A percentile compares a stretch with the other conserved stretches of the same genome.
Evolutionary conservation across 1,140 invertebrate species (phyloP).

Genomic region (Lucilia cuprina): DNA sequence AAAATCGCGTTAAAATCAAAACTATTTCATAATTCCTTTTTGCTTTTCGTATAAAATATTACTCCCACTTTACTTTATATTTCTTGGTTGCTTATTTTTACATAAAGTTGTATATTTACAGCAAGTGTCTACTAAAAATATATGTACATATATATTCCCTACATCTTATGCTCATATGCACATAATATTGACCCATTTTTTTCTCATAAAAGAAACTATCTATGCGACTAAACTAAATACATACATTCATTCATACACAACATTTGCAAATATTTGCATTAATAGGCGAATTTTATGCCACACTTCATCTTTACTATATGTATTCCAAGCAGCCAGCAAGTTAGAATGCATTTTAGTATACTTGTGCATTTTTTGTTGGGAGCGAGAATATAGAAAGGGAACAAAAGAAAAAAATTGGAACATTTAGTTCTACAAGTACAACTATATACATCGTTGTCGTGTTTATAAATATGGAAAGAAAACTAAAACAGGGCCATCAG

Average conservation of each 20-base stretch:
- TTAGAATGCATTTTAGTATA: neutral
- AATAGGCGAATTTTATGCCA: neutral
- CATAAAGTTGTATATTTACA: no score
- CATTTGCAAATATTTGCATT: constrained; percentile 13
- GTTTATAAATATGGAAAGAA: neutral
- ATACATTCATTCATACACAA: neutral
- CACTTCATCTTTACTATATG: neutral
- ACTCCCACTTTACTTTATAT: no score
- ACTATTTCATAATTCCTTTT: no score
- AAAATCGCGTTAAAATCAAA: no score
- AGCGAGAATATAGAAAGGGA: neutral
- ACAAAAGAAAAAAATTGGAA: neutral
- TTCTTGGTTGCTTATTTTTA: no score
- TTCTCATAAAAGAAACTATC: neutral
- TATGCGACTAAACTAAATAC: neutral
- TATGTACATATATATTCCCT: no score
- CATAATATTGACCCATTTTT: constrained; percentile 12
- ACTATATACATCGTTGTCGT: no score
- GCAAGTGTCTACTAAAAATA: no score
- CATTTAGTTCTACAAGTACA: neutral
- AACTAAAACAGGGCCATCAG: neutral
- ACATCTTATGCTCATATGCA: neutral
- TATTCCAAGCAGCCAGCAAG: no score
- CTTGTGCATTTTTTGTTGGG: neutral
- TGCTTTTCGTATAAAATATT: no score